A percentile compares a stretch with the other conserved stretches of the same genome.
phyloP scores from a whole-genome alignment of 2,113 vertebrate genomes.

The Orthonyx spaldingii region DNA sequence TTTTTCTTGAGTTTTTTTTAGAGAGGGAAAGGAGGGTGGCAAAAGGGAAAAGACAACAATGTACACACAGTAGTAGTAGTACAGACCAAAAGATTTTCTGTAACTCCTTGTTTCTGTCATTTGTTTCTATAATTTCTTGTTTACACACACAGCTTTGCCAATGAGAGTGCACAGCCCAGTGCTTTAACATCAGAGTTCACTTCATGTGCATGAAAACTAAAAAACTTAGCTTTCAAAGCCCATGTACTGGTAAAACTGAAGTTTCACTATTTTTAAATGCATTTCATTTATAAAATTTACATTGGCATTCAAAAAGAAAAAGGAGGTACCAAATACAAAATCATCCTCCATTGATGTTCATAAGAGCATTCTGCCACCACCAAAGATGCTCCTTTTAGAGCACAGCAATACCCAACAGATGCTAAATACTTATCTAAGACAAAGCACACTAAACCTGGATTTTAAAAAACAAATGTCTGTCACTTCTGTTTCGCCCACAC shows the following conservation, averaged over 20 bases:
- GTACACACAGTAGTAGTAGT: not conserved
- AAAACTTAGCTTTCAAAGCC: not conserved
- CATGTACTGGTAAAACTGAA: not conserved
- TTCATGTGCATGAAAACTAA: not conserved
- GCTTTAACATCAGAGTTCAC: not conserved
- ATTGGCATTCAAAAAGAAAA: not conserved
- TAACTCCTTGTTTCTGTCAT: not conserved
- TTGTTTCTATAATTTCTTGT: not conserved
- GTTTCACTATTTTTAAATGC: not conserved
- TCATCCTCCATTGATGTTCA: not conserved
- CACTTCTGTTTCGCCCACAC: not conserved
- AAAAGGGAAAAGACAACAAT: not conserved
- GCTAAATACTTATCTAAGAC: not conserved
- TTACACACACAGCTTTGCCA: not conserved
- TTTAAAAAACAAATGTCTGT: not conserved
- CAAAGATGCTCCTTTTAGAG: not conserved
- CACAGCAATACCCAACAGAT: not conserved
- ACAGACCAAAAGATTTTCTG: not conserved
- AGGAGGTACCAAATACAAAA: not conserved
- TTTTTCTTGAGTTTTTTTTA: not conserved
- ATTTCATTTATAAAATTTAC: not conserved
- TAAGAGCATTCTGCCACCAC: not conserved
- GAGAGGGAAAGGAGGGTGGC: accelerated
- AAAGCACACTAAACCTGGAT: not conserved
- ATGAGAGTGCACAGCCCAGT: not conserved